These are phyloP conservation scores for Umimayanthus kanabou DNA, from an alignment of 92 coral and sea anemone species.

Conservation along the genomic window DNA sequence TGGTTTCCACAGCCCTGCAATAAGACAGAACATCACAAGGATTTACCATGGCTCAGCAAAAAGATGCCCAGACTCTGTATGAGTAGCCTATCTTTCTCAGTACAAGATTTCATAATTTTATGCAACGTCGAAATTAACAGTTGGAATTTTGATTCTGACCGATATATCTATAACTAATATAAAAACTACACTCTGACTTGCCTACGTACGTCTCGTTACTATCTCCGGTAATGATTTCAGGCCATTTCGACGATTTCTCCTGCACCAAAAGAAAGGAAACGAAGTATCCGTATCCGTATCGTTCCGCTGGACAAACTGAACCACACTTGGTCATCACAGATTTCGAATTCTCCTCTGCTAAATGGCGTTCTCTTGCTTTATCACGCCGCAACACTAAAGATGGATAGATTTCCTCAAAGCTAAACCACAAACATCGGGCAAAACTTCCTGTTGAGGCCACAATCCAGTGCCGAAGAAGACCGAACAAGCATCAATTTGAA, in stretches of 20 bases:
- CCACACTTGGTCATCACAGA: neutral
- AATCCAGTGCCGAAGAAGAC: neutral
- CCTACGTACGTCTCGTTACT: neutral
- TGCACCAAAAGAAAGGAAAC: neutral
- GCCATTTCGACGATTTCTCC: neutral
- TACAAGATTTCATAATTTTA: neutral
- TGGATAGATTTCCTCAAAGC: neutral
- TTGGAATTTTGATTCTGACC: neutral
- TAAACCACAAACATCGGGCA: neutral
- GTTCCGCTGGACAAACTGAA: neutral
- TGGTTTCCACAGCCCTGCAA: constrained; percentile 96
- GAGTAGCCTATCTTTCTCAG: neutral
- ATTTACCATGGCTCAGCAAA: too few relatives aligned
- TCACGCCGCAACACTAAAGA: neutral
- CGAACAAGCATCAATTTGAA: neutral
- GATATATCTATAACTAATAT: neutral
- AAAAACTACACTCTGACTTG: neutral
- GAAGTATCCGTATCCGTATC: neutral
- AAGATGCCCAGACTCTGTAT: too few relatives aligned
- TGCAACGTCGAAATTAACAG: neutral
- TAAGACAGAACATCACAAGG: neutral
- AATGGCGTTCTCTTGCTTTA: neutral
- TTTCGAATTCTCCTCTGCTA: neutral
- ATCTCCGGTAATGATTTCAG: neutral
- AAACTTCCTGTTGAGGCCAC: neutral